A percentile compares a stretch with the other conserved stretches of the same genome.
Evolutionary conservation across 2,797 vertebrate species (phyloP).

Genomic region (Poeciliopsis paucimaculata): DNA sequence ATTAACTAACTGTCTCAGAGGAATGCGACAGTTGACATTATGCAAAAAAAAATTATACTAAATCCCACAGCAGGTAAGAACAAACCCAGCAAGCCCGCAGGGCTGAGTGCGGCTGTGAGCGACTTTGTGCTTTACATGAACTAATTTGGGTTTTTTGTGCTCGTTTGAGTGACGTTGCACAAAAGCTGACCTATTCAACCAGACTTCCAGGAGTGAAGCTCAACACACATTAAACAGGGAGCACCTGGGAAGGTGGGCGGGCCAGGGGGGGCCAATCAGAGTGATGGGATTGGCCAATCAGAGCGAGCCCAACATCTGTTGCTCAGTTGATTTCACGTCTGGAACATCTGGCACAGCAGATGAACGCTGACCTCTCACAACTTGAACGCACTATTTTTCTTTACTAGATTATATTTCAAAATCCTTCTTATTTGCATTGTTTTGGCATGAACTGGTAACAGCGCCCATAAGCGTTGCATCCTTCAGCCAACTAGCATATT

Average conservation of each 20-base stretch:
- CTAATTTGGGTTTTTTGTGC: constrained; percentile 20
- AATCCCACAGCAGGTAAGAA: constrained; percentile 22
- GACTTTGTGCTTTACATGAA: constrained; percentile 23
- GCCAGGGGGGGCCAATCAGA: constrained; percentile 6
- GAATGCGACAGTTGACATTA: constrained; percentile 48
- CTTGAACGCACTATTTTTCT: constrained; percentile 19
- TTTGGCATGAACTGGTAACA: constrained; percentile 5
- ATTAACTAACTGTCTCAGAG: constrained; percentile 32
- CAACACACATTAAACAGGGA: constrained; percentile 26
- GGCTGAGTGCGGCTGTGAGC: neutral
- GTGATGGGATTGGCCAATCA: constrained; percentile 53
- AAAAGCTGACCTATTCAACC: constrained; percentile 11
- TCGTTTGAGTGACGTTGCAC: constrained; percentile 16
- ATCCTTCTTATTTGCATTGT: neutral
- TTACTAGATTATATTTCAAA: neutral
- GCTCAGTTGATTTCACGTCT: constrained; percentile 61
- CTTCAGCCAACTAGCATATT: constrained; percentile 8
- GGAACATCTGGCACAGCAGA: constrained; percentile 70
- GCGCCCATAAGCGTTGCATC: constrained; percentile 38
- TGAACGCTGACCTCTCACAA: constrained; percentile 65
- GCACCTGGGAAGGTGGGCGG: constrained; percentile 39
- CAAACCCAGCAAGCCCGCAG: constrained; percentile 11
- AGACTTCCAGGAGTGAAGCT: neutral
- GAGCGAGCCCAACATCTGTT: constrained; percentile 64
- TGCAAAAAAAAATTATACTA: constrained; percentile 53